Percentiles rank a stretch among this genome's conserved stretches.
Conservation (phyloP, 2,797 vertebrate species). For the Peromyscus aztecus region DNA sequence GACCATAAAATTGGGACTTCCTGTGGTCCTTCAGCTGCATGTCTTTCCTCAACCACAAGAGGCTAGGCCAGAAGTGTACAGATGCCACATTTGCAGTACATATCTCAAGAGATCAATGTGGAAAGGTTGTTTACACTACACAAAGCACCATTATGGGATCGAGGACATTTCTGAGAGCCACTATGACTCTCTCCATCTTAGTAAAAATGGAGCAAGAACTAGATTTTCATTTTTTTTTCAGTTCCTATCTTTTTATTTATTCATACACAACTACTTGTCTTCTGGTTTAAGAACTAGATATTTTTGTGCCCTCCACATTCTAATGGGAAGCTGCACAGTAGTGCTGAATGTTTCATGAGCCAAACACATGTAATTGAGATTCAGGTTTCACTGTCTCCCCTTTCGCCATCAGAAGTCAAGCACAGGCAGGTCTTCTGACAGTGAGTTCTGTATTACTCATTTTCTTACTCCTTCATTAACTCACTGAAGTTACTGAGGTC, state of each 20-base stretch:
- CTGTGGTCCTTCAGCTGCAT: not conserved
- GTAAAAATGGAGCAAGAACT: not conserved
- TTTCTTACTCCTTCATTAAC: conserved; percentile 26
- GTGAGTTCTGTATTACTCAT: not conserved
- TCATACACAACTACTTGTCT: too few species aligned
- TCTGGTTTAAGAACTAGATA: not conserved
- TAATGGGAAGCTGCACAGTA: not conserved
- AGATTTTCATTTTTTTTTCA: not conserved
- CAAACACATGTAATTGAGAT: not conserved
- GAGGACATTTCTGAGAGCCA: not conserved
- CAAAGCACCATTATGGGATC: not conserved
- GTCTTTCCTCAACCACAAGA: not conserved
- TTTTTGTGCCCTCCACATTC: not conserved
- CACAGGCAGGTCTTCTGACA: not conserved
- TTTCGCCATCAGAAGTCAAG: conserved; percentile 31
- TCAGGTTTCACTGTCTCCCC: not conserved
- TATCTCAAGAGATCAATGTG: not conserved
- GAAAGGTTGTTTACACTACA: not conserved
- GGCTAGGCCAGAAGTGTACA: not conserved
- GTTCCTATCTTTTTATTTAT: too few species aligned
- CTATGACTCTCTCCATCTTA: not conserved
- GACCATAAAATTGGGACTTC: not conserved
- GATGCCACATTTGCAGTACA: not conserved
- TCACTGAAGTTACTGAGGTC: not conserved
- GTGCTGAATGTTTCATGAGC: not conserved